phyloP scores from a whole-genome alignment of 2,113 vertebrate species.

The Microcebus murinus region DNA sequence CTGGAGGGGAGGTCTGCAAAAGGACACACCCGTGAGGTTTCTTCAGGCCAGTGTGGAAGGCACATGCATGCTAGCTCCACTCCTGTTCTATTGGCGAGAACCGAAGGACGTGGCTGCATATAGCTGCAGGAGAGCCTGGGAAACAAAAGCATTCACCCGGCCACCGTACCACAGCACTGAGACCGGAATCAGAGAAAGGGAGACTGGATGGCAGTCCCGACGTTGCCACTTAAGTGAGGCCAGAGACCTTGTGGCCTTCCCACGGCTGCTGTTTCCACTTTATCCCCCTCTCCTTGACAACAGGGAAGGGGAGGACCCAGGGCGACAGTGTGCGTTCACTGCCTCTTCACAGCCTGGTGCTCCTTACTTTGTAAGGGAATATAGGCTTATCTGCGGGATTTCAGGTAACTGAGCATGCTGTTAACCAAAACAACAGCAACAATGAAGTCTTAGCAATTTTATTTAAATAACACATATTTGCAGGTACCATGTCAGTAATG shows the following conservation, averaged over 20 bases:
- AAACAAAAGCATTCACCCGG: background rate
- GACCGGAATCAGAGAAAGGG: background rate
- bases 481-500: background rate
- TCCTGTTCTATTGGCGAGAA: background rate
- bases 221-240: background rate
- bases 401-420: background rate
- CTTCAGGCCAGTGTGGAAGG: background rate
- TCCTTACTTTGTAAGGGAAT: background rate
- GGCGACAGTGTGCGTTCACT: background rate
- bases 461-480: background rate
- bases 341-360: background rate
- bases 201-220: background rate
- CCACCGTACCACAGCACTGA: background rate
- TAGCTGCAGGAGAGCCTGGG: background rate
- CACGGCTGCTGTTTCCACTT: background rate
- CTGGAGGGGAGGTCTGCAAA: background rate
- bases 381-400: background rate
- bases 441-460: background rate
- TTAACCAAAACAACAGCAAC: background rate
- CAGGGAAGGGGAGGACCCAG: background rate
- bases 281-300: background rate
- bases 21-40: background rate
- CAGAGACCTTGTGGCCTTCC: background rate
- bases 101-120: no score
- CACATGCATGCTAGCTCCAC: background rate